Percentiles rank a stretch among this genome's conserved stretches.
These are phyloP conservation scores for Gerosis bhagava DNA, from an alignment of 2,888 invertebrate species.

Conservation along the genomic window DNA sequence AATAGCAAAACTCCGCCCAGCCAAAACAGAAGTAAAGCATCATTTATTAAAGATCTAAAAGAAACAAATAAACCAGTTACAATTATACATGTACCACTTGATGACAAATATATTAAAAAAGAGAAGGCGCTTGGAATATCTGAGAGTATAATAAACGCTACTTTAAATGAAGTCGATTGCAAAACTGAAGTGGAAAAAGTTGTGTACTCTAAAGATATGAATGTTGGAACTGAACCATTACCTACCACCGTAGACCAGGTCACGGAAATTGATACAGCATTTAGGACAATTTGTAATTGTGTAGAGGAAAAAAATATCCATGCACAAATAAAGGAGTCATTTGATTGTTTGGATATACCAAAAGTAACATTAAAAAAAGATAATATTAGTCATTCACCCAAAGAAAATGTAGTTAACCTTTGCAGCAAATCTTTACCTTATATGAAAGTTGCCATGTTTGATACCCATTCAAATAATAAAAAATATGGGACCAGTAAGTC, in stretches of 20 bases:
- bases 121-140: slow-evolving; percentile 26
- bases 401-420: slow-evolving; percentile 45
- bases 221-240: slow-evolving; percentile 45
- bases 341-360: slow-evolving; percentile 70
- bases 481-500: slow-evolving; percentile 42
- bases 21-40: slow-evolving; percentile 37
- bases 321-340: slow-evolving; percentile 47
- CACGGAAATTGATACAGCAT: slow-evolving; percentile 47
- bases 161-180: slow-evolving; percentile 35
- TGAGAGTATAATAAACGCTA: slow-evolving; percentile 16
- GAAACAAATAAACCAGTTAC: slow-evolving; percentile 42
- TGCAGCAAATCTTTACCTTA: slow-evolving; percentile 52
- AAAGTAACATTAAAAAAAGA: slow-evolving; percentile 65
- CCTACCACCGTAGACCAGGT: slow-evolving; percentile 42
- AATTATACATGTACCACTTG: slow-evolving; percentile 57
- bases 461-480: slow-evolving; percentile 37
- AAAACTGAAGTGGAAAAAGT: slow-evolving; percentile 40
- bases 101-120: slow-evolving; percentile 40
- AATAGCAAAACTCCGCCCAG: slow-evolving; percentile 33
- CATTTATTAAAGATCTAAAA: slow-evolving; percentile 42
- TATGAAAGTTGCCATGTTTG: slow-evolving; percentile 45
- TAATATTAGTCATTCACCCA: slow-evolving; percentile 45
- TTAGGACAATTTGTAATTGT: slow-evolving; percentile 39
- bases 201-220: slow-evolving; percentile 41
- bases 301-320: slow-evolving; percentile 40